Evolutionary conservation across 2,113 vertebrate species (phyloP).

Genomic region (Cyphomyrus discorhynchus): DNA sequence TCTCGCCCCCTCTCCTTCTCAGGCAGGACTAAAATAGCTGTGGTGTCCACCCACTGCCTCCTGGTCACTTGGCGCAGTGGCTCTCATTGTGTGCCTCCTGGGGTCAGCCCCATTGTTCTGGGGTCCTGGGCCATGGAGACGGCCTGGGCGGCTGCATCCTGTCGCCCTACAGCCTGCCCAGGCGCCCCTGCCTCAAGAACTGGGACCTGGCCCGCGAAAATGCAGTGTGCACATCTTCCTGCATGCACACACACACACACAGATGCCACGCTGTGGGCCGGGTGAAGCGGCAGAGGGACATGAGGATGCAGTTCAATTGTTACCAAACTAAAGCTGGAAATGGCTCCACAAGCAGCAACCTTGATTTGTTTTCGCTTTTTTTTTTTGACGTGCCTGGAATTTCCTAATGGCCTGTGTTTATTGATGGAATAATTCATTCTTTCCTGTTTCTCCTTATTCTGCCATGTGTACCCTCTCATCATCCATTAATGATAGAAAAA

Average conservation of each 20-base stretch:
- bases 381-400: background rate
- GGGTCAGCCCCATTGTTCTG: slow-evolving; percentile 42
- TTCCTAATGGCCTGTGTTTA: background rate
- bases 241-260: background rate
- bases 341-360: background rate
- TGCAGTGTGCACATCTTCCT: background rate
- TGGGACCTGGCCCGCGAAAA: background rate
- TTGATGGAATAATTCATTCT: background rate
- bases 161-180: slow-evolving; percentile 14
- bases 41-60: slow-evolving; percentile 27
- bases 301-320: slow-evolving; percentile 2
- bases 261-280: background rate
- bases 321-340: background rate
- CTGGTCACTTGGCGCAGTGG: slow-evolving; percentile 18
- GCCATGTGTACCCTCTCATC: slow-evolving; percentile 40
- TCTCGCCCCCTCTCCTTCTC: background rate
- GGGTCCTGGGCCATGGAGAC: slow-evolving; percentile 30
- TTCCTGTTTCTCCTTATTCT: background rate
- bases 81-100: slow-evolving; percentile 19
- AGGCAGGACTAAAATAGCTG: slow-evolving; percentile 29
- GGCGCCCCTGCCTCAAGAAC: slow-evolving; percentile 1
- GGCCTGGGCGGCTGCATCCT: slow-evolving; percentile 34
- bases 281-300: background rate
- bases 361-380: background rate
- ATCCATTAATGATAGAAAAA: slow-evolving; percentile 12